phyloP scores from a whole-genome alignment of 2,797 vertebrate genomes.

The Dallia pectoralis region DNA sequence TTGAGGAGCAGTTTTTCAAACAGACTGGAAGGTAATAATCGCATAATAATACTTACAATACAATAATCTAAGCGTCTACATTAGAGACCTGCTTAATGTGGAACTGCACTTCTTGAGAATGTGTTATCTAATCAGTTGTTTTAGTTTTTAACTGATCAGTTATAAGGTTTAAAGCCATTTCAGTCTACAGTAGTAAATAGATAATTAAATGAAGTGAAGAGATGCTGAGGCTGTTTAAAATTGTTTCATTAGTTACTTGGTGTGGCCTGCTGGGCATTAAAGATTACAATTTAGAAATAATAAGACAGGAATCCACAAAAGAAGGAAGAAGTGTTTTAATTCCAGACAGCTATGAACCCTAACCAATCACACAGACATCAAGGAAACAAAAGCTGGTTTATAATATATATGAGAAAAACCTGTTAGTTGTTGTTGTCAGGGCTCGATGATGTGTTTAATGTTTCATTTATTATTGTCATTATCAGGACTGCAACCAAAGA shows the following conservation, averaged over 20 bases:
- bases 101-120: too few species aligned
- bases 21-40: slow-evolving; percentile 88
- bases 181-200: too few species aligned
- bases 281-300: slow-evolving; percentile 28
- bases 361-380: slow-evolving; percentile 20
- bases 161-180: too few species aligned
- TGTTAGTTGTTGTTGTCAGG: neutral
- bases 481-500: slow-evolving; percentile 89
- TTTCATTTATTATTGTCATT: too few species aligned
- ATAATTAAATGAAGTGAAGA: too few species aligned
- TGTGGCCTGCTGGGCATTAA: slow-evolving; percentile 28
- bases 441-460: too few species aligned
- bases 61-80: too few species aligned
- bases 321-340: slow-evolving; percentile 9
- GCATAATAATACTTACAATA: too few species aligned
- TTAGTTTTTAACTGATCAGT: too few species aligned
- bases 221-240: slow-evolving; percentile 20
- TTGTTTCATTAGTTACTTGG: slow-evolving; percentile 39
- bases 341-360: slow-evolving; percentile 29
- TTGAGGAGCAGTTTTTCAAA: slow-evolving; percentile 90
- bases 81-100: too few species aligned
- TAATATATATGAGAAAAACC: slow-evolving; percentile 22
- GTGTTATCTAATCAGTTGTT: too few species aligned
- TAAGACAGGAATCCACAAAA: slow-evolving; percentile 19
- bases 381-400: slow-evolving; percentile 21